Conservation (phyloP, 2,888 invertebrate species). For the Vandiemenella viatica region DNA sequence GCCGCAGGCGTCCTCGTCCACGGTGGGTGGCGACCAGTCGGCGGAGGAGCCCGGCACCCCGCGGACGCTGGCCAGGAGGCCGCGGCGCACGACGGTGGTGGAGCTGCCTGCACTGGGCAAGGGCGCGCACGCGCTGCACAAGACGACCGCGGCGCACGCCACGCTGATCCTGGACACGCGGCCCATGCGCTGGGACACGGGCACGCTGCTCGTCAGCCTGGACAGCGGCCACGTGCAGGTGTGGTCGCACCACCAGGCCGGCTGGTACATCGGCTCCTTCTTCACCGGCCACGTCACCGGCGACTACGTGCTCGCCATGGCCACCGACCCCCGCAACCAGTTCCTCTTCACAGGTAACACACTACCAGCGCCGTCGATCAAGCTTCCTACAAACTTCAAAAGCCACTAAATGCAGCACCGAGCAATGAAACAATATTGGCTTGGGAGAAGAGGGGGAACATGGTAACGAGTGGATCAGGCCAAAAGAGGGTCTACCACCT, state of each 20-base stretch:
- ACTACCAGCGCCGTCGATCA: too few species aligned
- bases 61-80: too few species aligned
- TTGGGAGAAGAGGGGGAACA: too few species aligned
- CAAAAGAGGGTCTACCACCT: too few species aligned
- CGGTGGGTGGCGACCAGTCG: too few species aligned
- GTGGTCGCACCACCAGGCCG: conserved; percentile 66
- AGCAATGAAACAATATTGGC: too few species aligned
- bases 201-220: conserved; percentile 52
- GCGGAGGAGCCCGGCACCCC: too few species aligned
- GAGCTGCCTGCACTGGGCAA: neutral
- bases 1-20: too few species aligned
- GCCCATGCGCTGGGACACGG: conserved; percentile 35
- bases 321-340: conserved; percentile 52
- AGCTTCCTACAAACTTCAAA: too few species aligned
- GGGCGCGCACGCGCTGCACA: neutral
- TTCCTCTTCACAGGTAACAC: conserved; percentile 51
- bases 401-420: too few species aligned
- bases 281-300: conserved; percentile 49
- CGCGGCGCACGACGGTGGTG: neutral
- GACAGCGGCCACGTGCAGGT: conserved; percentile 58
- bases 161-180: conserved; percentile 51
- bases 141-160: conserved; percentile 49
- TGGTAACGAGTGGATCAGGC: too few species aligned
- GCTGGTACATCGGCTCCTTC: conserved; percentile 55
- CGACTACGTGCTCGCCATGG: conserved; percentile 49